Evolutionary conservation across 1,140 invertebrate genomes (phyloP).

Genomic region (Listronotus bonariensis): DNA sequence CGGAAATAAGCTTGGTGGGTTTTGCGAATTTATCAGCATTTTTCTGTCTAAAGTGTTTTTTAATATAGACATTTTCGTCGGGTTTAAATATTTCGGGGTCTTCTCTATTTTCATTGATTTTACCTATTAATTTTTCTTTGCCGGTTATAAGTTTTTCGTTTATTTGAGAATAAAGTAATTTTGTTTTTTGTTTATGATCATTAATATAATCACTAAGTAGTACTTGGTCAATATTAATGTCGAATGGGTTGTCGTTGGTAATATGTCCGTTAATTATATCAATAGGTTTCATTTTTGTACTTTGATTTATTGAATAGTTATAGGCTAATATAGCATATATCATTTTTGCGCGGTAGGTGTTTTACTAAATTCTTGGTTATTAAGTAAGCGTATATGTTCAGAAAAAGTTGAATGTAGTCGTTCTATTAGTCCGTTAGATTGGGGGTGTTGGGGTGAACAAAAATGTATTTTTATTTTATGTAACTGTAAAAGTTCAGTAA

Average conservation of each 20-base stretch:
- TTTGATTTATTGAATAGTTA: constrained; percentile 23
- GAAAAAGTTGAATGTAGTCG: no score
- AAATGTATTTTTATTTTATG: no score
- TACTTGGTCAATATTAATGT: constrained; percentile 11
- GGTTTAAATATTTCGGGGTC: constrained; percentile 4
- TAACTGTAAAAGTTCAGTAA: no score
- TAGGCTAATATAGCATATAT: constrained; percentile 31
- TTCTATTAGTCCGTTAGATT: no score
- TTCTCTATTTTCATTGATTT: constrained; percentile 11
- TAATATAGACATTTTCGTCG: constrained; percentile 12
- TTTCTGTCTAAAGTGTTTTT: constrained; percentile 21
- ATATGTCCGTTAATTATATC: constrained; percentile 14
- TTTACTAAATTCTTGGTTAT: constrained; percentile 4
- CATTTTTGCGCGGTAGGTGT: constrained; percentile 13
- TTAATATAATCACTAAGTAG: constrained; percentile 20
- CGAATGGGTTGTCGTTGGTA: constrained; percentile 7
- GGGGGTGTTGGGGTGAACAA: no score
- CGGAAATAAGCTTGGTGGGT: neutral
- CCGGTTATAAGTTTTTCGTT: constrained; percentile 11
- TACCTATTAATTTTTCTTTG: constrained; percentile 15
- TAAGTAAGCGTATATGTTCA: constrained; percentile 19
- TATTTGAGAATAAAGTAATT: constrained; percentile 9
- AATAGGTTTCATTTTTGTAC: constrained; percentile 17
- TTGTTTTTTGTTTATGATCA: constrained; percentile 17
- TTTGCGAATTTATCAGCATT: constrained; percentile 16